Base-by-base conservation (phyloP, 2,888 invertebrate species). In the Xylota segnis region DNA sequence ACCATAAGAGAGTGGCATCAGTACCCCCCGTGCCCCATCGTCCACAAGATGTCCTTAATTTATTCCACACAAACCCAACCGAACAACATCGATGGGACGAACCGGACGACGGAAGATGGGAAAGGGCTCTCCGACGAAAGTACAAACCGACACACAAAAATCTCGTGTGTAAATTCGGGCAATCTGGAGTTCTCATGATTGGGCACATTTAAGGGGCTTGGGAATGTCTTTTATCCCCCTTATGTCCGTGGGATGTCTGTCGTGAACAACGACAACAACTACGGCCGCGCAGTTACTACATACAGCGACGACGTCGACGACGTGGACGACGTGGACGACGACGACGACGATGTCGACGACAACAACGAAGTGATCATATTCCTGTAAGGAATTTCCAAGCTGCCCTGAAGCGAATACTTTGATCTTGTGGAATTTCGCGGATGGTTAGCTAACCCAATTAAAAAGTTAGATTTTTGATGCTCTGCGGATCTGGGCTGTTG, bases 381-480 rank as follows among this genome's bases (percentile, higher is more conserved):
- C 86, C 86, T 86, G 86, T 86, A 86, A 86, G 86, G 82, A 86
- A 86, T 86, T 82, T 77, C 52, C 66, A 72, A 76, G 76, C 77
- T 86, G 82, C 86, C 82, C 82, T 86, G 71, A 37, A 77, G 86
- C 77, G 84, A 87, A 88, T 87, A 87, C 84, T 87, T 87, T 88
- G 88, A 87, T 87, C 88, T 87, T 87, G 65, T 77, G 88, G 88
- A 88, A 88, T 88, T 88, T 88, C 88, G 88, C 88, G 88, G 88
- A 88, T 88, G 88, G 88, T 88, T 88, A 88, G 88, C 88, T 88
- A 88, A 88, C 88, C 88, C 88, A 88, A 88, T 88, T 88, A 88
- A 88, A 88, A 88, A 86, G 87, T 84, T 84, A 84, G 84, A 84
- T 84, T 84, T 84, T 81, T 84, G 81, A 81, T 84, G 81, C 71